phyloP scores from a whole-genome alignment of 2,888 invertebrate species.

The Platycnemis pennipes region DNA sequence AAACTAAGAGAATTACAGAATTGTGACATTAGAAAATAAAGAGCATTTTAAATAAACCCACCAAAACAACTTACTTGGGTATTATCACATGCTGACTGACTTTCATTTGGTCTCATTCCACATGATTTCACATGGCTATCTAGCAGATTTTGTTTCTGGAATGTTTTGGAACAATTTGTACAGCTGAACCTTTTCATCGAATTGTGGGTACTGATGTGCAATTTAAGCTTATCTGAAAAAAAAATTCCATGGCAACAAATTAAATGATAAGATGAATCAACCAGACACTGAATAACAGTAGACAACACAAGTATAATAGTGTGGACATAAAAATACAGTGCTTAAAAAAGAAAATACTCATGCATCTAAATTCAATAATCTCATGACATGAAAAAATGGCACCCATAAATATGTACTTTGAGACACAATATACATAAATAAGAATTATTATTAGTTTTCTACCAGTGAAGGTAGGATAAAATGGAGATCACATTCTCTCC shows the following conservation, averaged over 20 bases:
- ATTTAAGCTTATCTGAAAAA: conserved; percentile 80
- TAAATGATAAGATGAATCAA: background rate
- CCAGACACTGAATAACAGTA: too few species aligned
- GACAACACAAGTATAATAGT: too few species aligned
- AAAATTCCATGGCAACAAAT: background rate
- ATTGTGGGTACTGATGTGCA: conserved; percentile 84
- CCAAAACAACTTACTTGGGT: background rate
- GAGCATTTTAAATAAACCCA: background rate
- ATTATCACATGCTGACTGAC: background rate
- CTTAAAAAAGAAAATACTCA: background rate
- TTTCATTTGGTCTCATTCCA: background rate
- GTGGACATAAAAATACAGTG: background rate
- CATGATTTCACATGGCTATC: conserved; percentile 70
- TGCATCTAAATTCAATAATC: background rate
- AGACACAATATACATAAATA: too few species aligned
- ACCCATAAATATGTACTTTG: too few species aligned
- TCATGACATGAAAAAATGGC: too few species aligned
- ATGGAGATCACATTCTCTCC: too few species aligned
- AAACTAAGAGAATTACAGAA: too few species aligned
- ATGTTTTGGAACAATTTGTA: conserved; percentile 71
- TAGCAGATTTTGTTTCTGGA: conserved; percentile 71
- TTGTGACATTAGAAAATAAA: too few species aligned
- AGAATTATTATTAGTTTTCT: too few species aligned
- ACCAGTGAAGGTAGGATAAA: too few species aligned
- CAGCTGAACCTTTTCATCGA: conserved; percentile 70